Evolutionary conservation across 2,113 vertebrate genomes (phyloP).

Genomic region (Notarius lentiginosus): DNA sequence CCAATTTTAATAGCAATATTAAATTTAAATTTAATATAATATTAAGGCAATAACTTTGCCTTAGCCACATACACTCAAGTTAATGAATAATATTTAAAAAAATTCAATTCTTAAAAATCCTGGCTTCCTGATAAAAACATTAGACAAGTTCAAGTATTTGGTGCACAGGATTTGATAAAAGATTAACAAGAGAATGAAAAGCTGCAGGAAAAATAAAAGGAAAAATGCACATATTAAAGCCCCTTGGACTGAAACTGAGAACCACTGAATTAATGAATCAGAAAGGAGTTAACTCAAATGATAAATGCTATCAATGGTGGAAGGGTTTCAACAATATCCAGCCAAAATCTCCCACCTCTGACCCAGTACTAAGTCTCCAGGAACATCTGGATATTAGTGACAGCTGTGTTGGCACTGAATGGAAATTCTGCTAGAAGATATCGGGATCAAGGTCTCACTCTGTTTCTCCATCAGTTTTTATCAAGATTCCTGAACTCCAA

Average conservation of each 20-base stretch:
- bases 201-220: neutral
- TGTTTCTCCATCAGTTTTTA: neutral
- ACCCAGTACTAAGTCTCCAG: neutral
- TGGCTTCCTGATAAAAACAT: neutral
- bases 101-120: neutral
- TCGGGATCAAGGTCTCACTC: constrained; percentile 24
- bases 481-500: constrained; percentile 17
- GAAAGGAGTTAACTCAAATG: neutral
- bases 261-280: neutral
- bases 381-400: constrained; percentile 18
- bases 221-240: neutral
- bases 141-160: neutral
- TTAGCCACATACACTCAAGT: neutral
- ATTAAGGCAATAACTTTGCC: neutral
- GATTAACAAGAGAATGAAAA: neutral
- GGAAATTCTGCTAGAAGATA: constrained; percentile 1
- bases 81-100: neutral
- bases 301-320: neutral
- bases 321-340: neutral
- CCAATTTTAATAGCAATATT: neutral
- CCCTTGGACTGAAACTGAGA: neutral
- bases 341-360: neutral
- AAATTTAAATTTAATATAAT: too few relatives aligned
- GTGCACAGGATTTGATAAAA: neutral
- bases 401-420: neutral